phyloP scores from a whole-genome alignment of 2,888 invertebrate genomes.

The Drosophila vallismaia region DNA sequence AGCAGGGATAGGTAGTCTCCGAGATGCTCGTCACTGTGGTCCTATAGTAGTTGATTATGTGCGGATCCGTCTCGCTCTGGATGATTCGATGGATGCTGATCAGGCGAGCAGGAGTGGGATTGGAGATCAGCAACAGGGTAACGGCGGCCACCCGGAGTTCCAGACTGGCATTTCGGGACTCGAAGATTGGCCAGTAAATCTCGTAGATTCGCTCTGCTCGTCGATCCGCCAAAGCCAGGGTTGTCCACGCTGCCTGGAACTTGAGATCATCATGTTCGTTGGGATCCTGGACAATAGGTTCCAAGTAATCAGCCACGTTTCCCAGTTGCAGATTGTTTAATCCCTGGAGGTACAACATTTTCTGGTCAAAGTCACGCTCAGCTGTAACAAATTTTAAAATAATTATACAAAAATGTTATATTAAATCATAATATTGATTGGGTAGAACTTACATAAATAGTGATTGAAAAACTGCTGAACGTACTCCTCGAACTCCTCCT shows the following conservation, averaged over 20 bases:
- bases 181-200: conserved; percentile 88
- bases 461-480: conserved; percentile 89
- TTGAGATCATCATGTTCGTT: conserved; percentile 84
- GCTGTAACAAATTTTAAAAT: conserved; percentile 83
- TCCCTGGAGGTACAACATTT: conserved; percentile 90
- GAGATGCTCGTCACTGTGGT: conserved; percentile 89
- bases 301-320: conserved; percentile 85
- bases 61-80: conserved; percentile 86
- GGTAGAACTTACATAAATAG: conserved; percentile 86
- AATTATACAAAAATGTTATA: neutral
- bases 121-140: conserved; percentile 87
- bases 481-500: conserved; percentile 88
- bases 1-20: conserved; percentile 88
- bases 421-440: neutral
- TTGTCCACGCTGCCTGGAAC: conserved; percentile 88
- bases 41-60: conserved; percentile 89
- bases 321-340: conserved; percentile 87
- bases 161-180: conserved; percentile 87
- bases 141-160: conserved; percentile 88
- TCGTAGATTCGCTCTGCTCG: conserved; percentile 86
- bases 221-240: conserved; percentile 85
- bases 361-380: conserved; percentile 87
- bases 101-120: conserved; percentile 87
- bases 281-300: conserved; percentile 86
- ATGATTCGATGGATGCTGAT: conserved; percentile 89